Evolutionary conservation across 2,888 invertebrate genomes (phyloP).

Genomic region (Phorcus lineatus): DNA sequence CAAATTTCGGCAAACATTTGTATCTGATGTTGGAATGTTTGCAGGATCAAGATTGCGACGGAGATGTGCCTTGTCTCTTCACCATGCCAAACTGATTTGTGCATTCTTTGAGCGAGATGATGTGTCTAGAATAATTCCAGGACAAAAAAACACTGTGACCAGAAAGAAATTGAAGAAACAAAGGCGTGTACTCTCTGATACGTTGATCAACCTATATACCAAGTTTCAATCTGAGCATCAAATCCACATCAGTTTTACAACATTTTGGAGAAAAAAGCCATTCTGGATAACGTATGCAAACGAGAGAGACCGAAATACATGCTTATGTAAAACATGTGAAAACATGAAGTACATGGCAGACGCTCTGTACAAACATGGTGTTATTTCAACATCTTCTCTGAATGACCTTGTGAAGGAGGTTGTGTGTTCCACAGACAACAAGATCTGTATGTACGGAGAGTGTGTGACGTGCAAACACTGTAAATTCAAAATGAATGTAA

Average conservation of each 20-base stretch:
- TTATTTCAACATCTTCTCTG: slow-evolving; percentile 27
- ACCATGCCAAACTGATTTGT: not conserved
- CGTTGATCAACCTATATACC: no score
- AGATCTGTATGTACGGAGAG: slow-evolving; percentile 35
- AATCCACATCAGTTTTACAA: slow-evolving; percentile 24
- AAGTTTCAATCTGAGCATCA: no score
- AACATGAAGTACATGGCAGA: slow-evolving; percentile 35
- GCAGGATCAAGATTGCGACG: not conserved
- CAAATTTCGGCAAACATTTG: not conserved
- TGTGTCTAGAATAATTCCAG: no score
- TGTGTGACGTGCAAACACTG: slow-evolving; percentile 31
- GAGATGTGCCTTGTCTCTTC: not conserved
- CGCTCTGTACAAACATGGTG: slow-evolving; percentile 20
- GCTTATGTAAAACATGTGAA: slow-evolving; percentile 41
- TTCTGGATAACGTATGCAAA: slow-evolving; percentile 36
- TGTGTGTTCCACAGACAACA: slow-evolving; percentile 30
- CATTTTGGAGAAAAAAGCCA: slow-evolving; percentile 37
- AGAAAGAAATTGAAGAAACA: no score
- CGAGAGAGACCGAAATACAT: slow-evolving; percentile 35
- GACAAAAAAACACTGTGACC: no score
- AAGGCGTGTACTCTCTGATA: no score
- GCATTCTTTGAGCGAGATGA: no score
- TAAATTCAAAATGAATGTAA: not conserved
- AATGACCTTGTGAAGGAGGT: slow-evolving; percentile 14
- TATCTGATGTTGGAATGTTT: not conserved